Percentiles rank a stretch among this genome's conserved stretches.
Conservation (phyloP, 2,113 vertebrate species). For the Columbina picui region DNA sequence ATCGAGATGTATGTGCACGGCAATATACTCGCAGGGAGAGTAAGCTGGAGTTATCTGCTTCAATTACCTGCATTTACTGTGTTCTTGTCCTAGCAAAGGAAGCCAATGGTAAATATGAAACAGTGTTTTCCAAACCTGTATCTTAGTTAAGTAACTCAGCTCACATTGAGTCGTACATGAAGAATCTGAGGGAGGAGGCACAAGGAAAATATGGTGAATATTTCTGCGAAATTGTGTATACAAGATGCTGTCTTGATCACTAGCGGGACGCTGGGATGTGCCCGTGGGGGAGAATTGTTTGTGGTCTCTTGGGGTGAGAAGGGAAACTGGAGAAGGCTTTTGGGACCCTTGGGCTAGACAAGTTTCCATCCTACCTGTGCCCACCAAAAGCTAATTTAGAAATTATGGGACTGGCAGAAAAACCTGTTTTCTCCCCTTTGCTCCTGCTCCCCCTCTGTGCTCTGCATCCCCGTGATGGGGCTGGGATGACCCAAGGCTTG, state of each 20-base stretch:
- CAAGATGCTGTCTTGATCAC: too few relatives aligned
- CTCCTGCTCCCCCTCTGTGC: accelerated
- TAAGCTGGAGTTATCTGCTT: constrained; percentile 7
- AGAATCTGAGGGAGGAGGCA: accelerated
- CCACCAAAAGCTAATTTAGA: neutral
- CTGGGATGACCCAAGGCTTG: accelerated
- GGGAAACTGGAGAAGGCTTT: neutral
- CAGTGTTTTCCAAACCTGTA: neutral
- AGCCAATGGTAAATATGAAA: neutral
- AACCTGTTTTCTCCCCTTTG: accelerated
- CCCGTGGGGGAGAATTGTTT: accelerated
- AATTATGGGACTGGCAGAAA: neutral
- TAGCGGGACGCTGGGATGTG: neutral
- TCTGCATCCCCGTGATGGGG: accelerated
- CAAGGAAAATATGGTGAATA: neutral
- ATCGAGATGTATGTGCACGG: constrained; percentile 30
- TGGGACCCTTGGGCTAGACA: accelerated
- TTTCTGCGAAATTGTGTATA: neutral
- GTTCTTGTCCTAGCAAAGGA: neutral
- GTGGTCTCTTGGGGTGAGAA: neutral
- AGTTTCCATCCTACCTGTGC: accelerated
- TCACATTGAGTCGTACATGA: accelerated
- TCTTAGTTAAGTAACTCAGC: neutral
- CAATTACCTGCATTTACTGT: neutral
- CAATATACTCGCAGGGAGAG: neutral